Evolutionary conservation across 2,113 vertebrate species (phyloP), one percentile per base, ranked within the genome.

Genomic region (Melospiza melodia): DNA sequence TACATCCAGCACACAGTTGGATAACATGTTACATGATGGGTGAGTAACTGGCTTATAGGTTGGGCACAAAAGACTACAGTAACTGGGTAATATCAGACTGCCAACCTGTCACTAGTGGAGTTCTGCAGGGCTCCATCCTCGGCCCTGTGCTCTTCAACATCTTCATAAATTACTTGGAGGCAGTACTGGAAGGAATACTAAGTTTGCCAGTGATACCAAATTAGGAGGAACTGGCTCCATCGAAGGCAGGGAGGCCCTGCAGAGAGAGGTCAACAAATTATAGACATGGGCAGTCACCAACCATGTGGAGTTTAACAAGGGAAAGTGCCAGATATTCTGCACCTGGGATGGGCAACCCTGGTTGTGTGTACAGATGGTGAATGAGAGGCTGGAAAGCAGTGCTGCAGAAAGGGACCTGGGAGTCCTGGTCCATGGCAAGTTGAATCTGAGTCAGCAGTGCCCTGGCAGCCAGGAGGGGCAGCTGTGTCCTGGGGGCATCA

Each of bases 401-500:
- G 3, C n/a, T 5, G 8, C 0, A 1, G 1, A 8, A 89, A 75
- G 54, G 39, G 20, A 31, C 9, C 11, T 41, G 54, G 11, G 28
- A 5, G 1, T 61, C 16, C 46, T 48, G 30, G 20, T 18, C 0
- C 0, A 7, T 30, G 16, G n/a, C 30, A 57, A 58, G 10, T 5
- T 75, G 43, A 58, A 20, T 3, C 3, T 16, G 24, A 49, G 30
- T 3, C 43, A 58, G 43, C 41, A 76, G 41, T 23, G n/a, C 20
- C 48, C 54, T 35, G 41, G 14, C n/a, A 76, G 62, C 41, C 87
- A 27, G n/a, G 41, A 69, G 4, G 11, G 10, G 4, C 73, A 61
- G 4, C 0, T 0, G 0, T 31, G 17, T 55, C 55, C 63, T 22
- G 44, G 11, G 15, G 1, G 2, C 20, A 76, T 27, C 55, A 68